Percentiles rank a stretch among this genome's conserved stretches.
Evolutionary conservation across 2,113 vertebrate species (phyloP).

Genomic region (Accipiter virgatus): DNA sequence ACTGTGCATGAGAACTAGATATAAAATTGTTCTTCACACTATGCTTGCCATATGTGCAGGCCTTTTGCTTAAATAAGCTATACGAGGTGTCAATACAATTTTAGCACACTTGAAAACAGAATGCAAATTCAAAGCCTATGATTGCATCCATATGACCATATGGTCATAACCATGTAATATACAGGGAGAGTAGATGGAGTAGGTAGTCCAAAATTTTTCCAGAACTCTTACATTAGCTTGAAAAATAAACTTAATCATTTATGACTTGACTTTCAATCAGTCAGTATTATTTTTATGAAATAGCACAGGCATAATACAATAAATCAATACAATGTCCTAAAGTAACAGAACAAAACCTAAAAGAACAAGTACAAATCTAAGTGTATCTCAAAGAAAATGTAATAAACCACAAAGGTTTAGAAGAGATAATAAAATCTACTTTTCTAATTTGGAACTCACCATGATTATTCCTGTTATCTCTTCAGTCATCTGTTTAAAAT

Average conservation of each 20-base stretch:
- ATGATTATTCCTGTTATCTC: not conserved
- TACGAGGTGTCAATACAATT: conserved; percentile 3
- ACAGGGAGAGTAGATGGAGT: not conserved
- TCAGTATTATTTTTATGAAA: not conserved
- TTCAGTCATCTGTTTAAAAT: not conserved
- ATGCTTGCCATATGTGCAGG: not conserved
- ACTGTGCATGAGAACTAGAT: not conserved
- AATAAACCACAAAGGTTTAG: not conserved
- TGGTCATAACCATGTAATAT: not conserved
- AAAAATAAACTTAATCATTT: not conserved
- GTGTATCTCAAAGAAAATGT: not conserved
- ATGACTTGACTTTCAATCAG: not conserved
- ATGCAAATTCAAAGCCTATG: not conserved
- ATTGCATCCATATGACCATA: not conserved
- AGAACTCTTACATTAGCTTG: not conserved
- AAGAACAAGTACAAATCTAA: not conserved
- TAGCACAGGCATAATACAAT: not conserved
- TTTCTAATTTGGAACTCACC: not conserved
- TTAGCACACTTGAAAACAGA: conserved; percentile 15
- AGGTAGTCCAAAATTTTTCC: not conserved
- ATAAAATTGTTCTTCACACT: not conserved
- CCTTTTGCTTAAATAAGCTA: conserved; percentile 23
- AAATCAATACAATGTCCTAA: not conserved
- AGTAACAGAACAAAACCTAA: not conserved
- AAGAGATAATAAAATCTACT: not conserved